Percentiles rank a stretch among this genome's conserved stretches.
These are phyloP conservation scores for Chrysocyon brachyurus DNA, from an alignment of 2,797 vertebrate species.

Conservation along the genomic window DNA sequence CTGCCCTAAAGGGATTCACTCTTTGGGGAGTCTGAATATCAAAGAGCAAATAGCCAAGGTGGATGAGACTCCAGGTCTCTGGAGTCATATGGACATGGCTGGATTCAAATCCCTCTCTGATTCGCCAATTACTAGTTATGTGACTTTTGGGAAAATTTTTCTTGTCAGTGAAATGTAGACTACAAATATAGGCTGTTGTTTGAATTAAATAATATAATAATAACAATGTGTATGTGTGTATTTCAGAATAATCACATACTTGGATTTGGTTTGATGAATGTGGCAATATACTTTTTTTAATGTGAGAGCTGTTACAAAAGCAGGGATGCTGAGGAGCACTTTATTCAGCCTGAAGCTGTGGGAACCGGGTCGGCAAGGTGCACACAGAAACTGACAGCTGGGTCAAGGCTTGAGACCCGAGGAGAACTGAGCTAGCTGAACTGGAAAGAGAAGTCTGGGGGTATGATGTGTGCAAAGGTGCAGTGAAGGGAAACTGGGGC, in stretches of 20 bases:
- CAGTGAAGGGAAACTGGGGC: neutral
- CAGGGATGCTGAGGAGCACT: too few species aligned
- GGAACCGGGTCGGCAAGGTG: neutral
- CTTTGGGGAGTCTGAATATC: neutral
- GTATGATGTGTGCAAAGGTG: neutral
- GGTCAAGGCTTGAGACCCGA: neutral
- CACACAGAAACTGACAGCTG: neutral
- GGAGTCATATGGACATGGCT: neutral
- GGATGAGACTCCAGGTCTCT: neutral
- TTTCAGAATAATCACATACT: neutral
- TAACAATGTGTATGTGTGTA: neutral
- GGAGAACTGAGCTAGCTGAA: neutral
- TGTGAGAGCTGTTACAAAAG: neutral
- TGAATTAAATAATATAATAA: neutral
- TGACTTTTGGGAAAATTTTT: neutral
- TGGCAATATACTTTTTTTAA: neutral
- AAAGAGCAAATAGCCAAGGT: neutral
- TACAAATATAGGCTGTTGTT: neutral
- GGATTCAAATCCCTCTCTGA: neutral
- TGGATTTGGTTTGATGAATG: neutral
- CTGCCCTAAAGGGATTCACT: neutral
- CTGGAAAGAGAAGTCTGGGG: neutral
- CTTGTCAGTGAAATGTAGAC: neutral
- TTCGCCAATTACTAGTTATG: neutral
- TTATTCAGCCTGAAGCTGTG: neutral